Evolutionary conservation across 2,797 vertebrate genomes (phyloP).

Genomic region (Cuniculus paca): DNA sequence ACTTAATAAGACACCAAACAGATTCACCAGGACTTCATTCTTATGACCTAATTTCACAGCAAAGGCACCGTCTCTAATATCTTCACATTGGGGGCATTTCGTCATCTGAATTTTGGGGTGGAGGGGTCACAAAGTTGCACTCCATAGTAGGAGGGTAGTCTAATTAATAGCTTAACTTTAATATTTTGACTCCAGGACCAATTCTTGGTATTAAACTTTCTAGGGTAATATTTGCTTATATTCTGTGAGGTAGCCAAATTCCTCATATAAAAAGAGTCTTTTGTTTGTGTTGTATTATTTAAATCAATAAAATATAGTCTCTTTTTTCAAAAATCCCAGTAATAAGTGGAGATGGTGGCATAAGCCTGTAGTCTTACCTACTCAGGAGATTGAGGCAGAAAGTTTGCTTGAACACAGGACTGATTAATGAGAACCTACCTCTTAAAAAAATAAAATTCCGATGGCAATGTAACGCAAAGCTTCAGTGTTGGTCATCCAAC

Average conservation of each 20-base stretch:
- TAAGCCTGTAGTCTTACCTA: neutral
- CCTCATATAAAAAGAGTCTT: neutral
- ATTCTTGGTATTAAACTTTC: neutral
- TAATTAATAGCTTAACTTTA: neutral
- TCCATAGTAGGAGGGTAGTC: neutral
- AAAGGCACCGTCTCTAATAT: neutral
- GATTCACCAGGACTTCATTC: neutral
- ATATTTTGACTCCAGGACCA: neutral
- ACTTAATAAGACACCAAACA: too few species aligned
- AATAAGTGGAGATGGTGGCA: too few species aligned
- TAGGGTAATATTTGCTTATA: neutral
- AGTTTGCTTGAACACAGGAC: too few species aligned
- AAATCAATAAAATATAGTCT: neutral
- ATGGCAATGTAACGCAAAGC: neutral
- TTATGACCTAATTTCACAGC: neutral
- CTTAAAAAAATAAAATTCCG: neutral
- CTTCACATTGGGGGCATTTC: neutral
- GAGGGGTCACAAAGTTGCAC: fast-evolving
- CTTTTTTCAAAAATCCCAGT: neutral
- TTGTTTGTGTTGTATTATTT: neutral
- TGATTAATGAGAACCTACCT: neutral
- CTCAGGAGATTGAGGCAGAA: neutral
- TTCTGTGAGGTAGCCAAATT: neutral
- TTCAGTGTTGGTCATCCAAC: neutral
- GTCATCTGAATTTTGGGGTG: neutral